Base-by-base conservation (phyloP, 2,888 invertebrate genomes). In the Capitulum mitella region DNA sequence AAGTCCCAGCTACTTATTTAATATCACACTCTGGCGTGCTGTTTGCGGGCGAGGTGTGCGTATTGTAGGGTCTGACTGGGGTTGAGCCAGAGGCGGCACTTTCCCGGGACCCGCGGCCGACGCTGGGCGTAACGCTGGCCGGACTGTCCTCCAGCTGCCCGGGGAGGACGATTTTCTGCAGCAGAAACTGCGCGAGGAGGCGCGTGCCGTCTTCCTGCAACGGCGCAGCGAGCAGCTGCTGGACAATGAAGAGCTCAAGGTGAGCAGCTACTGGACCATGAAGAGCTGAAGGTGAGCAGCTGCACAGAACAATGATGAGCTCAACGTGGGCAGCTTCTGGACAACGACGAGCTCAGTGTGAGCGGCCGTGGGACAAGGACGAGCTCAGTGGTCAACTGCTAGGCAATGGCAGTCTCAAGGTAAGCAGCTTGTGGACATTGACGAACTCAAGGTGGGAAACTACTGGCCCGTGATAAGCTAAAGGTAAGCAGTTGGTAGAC, bases 281-380 rank as follows among this genome's bases (percentile, higher is more conserved):
- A 92, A 84, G 97, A 98, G n/a, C n/a, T n/a, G n/a, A n/a, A n/a
- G n/a, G n/a, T n/a, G n/a, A n/a, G n/a, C n/a, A n/a, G n/a, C n/a
- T n/a, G n/a, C n/a, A n/a, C n/a, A n/a, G n/a, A n/a, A n/a, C n/a
- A n/a, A n/a, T n/a, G n/a, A n/a, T n/a, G n/a, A n/a, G 86, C 85
- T 97, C 78, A 87, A 87, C 84, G 87, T 87, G 82, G 80, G 78
- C 92, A 94, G 83, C 86, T 97, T 46, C 86, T 97, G 40, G 93
- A 95, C 85, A 94, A 94, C 84, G 92, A 92, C 84, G 97, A 98
- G n/a, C n/a, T n/a, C n/a, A n/a, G n/a, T n/a, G n/a, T n/a, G n/a
- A n/a, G n/a, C n/a, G n/a, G n/a, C n/a, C n/a, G n/a, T n/a, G n/a
- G n/a, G n/a, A n/a, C n/a, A n/a, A n/a, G n/a, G n/a, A n/a, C n/a